These are phyloP conservation scores for Etheostoma nigrum DNA, from an alignment of 2,797 vertebrate genomes.

Conservation along the genomic window DNA sequence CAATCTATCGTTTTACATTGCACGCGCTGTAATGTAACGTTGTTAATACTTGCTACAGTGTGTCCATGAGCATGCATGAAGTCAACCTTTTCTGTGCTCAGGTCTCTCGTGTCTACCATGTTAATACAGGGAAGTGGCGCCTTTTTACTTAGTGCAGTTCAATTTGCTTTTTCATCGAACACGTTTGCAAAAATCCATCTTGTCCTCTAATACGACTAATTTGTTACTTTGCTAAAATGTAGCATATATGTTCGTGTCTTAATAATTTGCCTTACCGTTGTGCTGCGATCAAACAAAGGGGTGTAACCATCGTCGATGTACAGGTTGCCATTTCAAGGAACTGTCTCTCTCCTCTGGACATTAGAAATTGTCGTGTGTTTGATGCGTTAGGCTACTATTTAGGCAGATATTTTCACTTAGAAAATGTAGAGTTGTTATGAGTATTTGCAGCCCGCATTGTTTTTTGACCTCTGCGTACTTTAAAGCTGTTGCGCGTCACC, in stretches of 20 bases:
- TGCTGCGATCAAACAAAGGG: slow-evolving; percentile 77
- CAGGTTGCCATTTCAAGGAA: slow-evolving; percentile 62
- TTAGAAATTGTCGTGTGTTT: not conserved
- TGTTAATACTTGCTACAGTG: not conserved
- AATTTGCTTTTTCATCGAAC: slow-evolving; percentile 3
- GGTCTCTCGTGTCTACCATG: slow-evolving; percentile 45
- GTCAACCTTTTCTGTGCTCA: slow-evolving; percentile 46
- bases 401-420: fast-evolving
- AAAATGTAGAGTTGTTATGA: not conserved
- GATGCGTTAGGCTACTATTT: fast-evolving
- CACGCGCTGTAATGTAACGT: not conserved
- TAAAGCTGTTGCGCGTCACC: slow-evolving; percentile 44
- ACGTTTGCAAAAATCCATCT: not conserved
- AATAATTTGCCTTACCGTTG: not conserved
- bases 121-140: slow-evolving; percentile 81
- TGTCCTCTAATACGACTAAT: not conserved
- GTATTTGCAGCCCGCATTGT: not conserved
- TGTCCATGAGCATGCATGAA: slow-evolving; percentile 19
- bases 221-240: fast-evolving
- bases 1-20: not conserved
- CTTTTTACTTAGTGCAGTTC: slow-evolving; percentile 79
- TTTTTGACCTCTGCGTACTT: slow-evolving; percentile 24
- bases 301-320: slow-evolving; percentile 67
- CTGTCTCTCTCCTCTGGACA: not conserved
- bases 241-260: not conserved